A percentile compares a stretch with the other conserved stretches of the same genome.
Conservation (phyloP, 2,888 invertebrate species). For the Ichneumoninae sp. region DNA sequence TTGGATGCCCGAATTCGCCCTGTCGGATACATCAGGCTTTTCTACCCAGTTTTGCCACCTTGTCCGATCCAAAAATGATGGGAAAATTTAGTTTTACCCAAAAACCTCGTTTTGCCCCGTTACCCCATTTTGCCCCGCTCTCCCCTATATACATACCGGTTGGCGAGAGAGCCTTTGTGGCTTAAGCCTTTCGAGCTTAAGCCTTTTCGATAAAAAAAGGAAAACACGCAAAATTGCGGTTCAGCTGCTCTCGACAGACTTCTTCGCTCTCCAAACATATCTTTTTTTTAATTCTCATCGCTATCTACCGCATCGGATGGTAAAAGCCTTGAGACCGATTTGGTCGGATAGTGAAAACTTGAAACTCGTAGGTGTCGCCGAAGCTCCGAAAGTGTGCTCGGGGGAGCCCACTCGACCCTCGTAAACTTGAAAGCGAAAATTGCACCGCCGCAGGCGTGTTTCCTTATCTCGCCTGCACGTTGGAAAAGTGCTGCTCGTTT, state of each 20-base stretch:
- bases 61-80: no score
- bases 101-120: no score
- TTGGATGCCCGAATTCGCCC: no score
- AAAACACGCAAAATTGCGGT: slow-evolving; percentile 70
- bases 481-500: slow-evolving; percentile 6
- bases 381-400: slow-evolving; percentile 17
- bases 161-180: slow-evolving; percentile 67
- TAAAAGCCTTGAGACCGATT: slow-evolving; percentile 1
- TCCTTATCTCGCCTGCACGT: slow-evolving; percentile 12
- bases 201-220: slow-evolving; percentile 24
- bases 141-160: slow-evolving; percentile 20
- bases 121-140: no score
- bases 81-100: no score
- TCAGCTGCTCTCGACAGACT: slow-evolving; percentile 56
- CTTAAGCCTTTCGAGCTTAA: slow-evolving; percentile 69
- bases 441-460: slow-evolving; percentile 41
- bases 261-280: slow-evolving; percentile 35
- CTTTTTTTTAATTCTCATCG: not conserved
- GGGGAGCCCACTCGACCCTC: slow-evolving; percentile 25
- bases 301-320: not conserved
- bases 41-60: no score
- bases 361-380: slow-evolving; percentile 17
- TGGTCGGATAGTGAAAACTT: slow-evolving; percentile 12
- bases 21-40: no score
- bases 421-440: slow-evolving; percentile 56